Percentiles rank a stretch among this genome's conserved stretches.
Evolutionary conservation across 2,888 invertebrate species (phyloP).

Genomic region (Hyles lineata): DNA sequence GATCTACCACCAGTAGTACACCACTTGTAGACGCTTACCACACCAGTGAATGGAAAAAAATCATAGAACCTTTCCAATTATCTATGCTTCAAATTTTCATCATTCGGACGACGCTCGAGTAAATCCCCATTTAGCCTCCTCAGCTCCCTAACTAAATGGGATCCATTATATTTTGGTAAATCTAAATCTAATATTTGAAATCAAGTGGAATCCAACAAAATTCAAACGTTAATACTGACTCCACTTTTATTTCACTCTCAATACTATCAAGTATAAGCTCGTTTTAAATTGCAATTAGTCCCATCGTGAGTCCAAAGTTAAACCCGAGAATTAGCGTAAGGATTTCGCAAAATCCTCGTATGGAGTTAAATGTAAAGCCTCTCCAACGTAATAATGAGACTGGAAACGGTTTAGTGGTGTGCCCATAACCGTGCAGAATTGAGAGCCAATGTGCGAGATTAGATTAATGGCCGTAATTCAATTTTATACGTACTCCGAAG

Average conservation of each 20-base stretch:
- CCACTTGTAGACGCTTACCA: too few species aligned
- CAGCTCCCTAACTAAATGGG: too few species aligned
- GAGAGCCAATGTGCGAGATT: slow-evolving; percentile 44
- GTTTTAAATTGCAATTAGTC: slow-evolving; percentile 6
- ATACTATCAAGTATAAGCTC: not conserved
- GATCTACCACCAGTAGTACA: too few species aligned
- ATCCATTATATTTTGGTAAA: too few species aligned
- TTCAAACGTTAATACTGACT: not conserved
- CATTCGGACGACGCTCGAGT: too few species aligned
- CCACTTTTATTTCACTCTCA: not conserved
- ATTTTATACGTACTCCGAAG: slow-evolving; percentile 55
- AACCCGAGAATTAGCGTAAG: slow-evolving; percentile 23
- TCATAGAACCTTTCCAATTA: too few species aligned
- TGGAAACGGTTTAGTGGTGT: slow-evolving; percentile 39
- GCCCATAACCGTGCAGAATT: slow-evolving; percentile 34
- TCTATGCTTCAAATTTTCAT: too few species aligned
- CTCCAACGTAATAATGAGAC: slow-evolving; percentile 34
- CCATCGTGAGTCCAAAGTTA: slow-evolving; percentile 10
- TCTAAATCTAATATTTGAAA: too few species aligned
- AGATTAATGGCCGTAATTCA: slow-evolving; percentile 55
- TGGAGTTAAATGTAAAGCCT: slow-evolving; percentile 21
- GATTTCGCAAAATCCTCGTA: slow-evolving; percentile 17
- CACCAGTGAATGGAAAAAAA: too few species aligned
- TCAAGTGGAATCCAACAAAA: not conserved
- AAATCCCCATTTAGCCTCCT: too few species aligned